Conservation (phyloP, 2,888 invertebrate species). For the Campoplex capitator region DNA sequence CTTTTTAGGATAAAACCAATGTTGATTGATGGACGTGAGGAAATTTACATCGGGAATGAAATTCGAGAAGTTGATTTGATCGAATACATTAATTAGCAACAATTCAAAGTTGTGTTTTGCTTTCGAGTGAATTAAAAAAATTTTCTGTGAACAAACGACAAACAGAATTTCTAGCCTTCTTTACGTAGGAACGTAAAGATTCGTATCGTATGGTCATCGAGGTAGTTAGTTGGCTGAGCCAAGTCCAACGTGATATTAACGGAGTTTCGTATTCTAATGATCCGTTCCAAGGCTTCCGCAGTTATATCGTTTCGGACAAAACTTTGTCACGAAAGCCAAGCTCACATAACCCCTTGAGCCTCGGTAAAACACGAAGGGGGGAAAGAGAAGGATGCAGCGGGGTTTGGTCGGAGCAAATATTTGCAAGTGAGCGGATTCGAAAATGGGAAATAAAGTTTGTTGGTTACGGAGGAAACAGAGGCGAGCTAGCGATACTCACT, state of each 20-base stretch:
- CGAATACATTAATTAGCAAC: too few relatives aligned
- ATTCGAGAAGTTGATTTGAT: background rate
- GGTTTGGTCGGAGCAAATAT: conserved; percentile 48
- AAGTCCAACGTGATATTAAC: background rate
- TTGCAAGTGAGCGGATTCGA: conserved; percentile 43
- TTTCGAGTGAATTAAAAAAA: background rate
- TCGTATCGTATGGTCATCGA: background rate
- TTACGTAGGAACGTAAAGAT: background rate
- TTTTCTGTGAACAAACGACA: background rate
- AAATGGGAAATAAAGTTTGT: conserved; percentile 57
- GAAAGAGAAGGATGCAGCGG: background rate
- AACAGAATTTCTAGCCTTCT: background rate
- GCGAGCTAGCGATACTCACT: conserved; percentile 18
- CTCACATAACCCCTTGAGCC: conserved; percentile 18
- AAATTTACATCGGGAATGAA: background rate
- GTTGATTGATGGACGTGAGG: background rate
- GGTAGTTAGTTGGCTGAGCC: background rate
- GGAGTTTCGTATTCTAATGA: background rate
- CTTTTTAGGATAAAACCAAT: background rate
- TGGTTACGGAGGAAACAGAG: background rate
- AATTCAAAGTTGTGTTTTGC: background rate
- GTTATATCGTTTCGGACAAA: background rate
- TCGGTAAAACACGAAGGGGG: background rate
- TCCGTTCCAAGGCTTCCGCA: background rate
- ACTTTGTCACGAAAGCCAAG: background rate